Conservation (phyloP, 2,797 vertebrate species). For the Falco biarmicus region DNA sequence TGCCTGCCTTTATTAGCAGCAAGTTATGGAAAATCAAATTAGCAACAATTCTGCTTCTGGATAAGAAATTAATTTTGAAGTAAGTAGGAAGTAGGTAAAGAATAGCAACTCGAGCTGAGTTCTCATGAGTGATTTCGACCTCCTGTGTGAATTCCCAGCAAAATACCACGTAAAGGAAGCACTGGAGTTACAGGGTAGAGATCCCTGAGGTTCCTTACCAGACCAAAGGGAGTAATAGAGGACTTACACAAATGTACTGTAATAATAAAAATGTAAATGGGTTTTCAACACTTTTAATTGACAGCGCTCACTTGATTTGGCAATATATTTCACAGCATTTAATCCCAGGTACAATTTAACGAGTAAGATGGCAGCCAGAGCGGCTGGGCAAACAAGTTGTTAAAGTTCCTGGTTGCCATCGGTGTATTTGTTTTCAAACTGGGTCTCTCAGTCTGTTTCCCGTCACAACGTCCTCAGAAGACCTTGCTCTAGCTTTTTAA, state of each 20-base stretch:
- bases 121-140: background rate
- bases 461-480: slow-evolving; percentile 22
- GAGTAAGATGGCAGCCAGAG: background rate
- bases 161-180: background rate
- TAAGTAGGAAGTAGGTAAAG: background rate
- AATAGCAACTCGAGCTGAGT: background rate
- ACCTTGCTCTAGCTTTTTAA: background rate
- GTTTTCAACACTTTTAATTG: slow-evolving; percentile 8
- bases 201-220: background rate
- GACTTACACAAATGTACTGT: background rate
- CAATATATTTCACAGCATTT: background rate
- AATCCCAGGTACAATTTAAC: background rate
- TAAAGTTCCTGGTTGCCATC: background rate
- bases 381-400: background rate
- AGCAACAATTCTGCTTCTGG: background rate
- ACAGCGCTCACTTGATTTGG: background rate
- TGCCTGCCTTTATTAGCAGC: background rate
- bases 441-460: slow-evolving; percentile 17
- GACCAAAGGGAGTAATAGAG: background rate
- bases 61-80: background rate
- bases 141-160: background rate
- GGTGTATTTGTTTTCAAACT: background rate
- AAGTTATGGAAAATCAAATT: background rate
- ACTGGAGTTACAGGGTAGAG: background rate
- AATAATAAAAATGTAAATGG: background rate